Conservation (phyloP, 2,888 invertebrate species). For the Plebejus melissa region DNA sequence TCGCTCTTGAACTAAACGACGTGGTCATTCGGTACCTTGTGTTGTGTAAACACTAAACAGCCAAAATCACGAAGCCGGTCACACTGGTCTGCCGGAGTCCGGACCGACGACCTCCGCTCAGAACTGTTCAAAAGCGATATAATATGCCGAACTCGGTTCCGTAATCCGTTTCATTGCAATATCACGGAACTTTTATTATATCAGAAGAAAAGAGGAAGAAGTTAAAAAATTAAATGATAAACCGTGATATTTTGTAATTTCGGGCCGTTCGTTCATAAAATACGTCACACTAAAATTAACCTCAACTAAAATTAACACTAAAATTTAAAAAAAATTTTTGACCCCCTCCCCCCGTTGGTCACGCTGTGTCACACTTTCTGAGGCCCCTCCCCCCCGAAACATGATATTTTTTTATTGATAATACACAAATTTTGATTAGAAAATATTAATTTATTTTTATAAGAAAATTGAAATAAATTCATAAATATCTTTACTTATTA, state of each 20-base stretch:
- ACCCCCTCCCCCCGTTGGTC: too few relatives aligned
- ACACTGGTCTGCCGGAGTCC: constrained; percentile 72
- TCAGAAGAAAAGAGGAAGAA: background rate
- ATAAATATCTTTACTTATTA: too few relatives aligned
- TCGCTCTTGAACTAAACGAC: constrained; percentile 37
- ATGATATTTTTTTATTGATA: too few relatives aligned
- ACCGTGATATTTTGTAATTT: background rate
- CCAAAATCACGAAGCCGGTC: constrained; percentile 51
- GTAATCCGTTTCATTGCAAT: background rate
- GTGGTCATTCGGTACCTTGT: constrained; percentile 39
- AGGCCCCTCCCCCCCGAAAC: too few relatives aligned
- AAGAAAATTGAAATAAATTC: too few relatives aligned
- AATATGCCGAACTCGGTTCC: background rate
- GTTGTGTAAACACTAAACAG: constrained; percentile 73
- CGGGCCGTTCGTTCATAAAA: too few relatives aligned
- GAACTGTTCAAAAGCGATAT: background rate
- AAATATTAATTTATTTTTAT: too few relatives aligned
- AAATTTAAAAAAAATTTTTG: too few relatives aligned
- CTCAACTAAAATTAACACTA: too few relatives aligned
- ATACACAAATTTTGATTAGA: too few relatives aligned
- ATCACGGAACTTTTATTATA: background rate
- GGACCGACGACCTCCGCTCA: constrained; percentile 69
- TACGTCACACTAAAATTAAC: too few relatives aligned
- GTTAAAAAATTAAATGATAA: background rate
- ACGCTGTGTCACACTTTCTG: too few relatives aligned